Conservation (phyloP, 2,113 vertebrate species). For the Gracilinanus agilis region DNA sequence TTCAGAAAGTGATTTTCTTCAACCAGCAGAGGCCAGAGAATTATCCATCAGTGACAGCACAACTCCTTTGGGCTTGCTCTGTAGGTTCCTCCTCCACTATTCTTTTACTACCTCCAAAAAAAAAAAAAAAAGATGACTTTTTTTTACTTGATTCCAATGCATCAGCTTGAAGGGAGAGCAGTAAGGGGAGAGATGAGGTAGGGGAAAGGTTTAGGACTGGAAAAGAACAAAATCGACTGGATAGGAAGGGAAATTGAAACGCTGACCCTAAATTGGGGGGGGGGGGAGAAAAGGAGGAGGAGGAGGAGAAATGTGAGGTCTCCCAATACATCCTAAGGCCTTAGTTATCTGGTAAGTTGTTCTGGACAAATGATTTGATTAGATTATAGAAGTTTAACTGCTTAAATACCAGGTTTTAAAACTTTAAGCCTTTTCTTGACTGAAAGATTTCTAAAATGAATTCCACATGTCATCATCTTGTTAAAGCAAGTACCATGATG, state of each 20-base stretch:
- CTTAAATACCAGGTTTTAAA: constrained; percentile 35
- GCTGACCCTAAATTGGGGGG: constrained; percentile 68
- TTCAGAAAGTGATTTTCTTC: constrained; percentile 76
- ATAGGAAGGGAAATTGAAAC: constrained; percentile 74
- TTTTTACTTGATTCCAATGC: not conserved
- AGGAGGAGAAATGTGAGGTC: constrained; percentile 39
- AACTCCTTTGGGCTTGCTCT: constrained; percentile 49
- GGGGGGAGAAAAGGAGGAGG: constrained; percentile 70
- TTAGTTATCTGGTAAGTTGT: not conserved
- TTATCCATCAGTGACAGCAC: constrained; percentile 73
- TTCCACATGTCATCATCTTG: not conserved
- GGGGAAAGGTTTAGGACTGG: not conserved
- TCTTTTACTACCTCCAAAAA: not conserved
- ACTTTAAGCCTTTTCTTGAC: constrained; percentile 11
- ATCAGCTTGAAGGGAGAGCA: constrained; percentile 34
- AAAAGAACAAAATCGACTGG: constrained; percentile 51
- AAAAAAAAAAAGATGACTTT: constrained; percentile 23
- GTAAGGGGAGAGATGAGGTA: not conserved
- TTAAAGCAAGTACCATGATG: not conserved
- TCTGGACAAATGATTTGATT: constrained; percentile 43
- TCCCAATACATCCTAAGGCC: not conserved
- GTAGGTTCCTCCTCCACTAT: not conserved
- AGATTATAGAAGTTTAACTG: constrained; percentile 57
- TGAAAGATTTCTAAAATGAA: not conserved
- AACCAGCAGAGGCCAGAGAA: constrained; percentile 48